phyloP scores from a whole-genome alignment of 2,797 vertebrate genomes.

The Gorsachius magnificus region DNA sequence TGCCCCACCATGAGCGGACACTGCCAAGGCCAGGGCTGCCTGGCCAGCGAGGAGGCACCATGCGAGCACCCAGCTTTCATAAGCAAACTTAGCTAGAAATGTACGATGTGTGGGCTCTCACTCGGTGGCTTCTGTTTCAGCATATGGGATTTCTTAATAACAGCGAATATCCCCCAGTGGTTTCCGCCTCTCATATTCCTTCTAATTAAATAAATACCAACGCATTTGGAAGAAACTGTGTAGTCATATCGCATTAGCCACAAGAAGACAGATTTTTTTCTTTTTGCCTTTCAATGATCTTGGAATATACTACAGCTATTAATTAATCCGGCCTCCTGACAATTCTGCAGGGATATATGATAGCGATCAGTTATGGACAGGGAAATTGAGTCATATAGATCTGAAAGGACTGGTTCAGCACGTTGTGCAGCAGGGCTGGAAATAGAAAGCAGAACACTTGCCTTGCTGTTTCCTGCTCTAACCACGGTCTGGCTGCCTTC shows the following conservation, averaged over 20 bases:
- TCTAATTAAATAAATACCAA: slow-evolving; percentile 55
- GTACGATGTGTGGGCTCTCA: background rate
- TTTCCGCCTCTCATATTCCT: background rate
- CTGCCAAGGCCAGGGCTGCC: background rate
- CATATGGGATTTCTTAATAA: slow-evolving; percentile 11
- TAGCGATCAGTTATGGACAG: background rate
- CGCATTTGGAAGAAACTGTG: background rate
- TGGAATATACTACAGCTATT: background rate
- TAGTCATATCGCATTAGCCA: background rate
- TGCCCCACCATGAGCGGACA: fast-evolving
- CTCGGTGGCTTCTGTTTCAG: slow-evolving; percentile 13
- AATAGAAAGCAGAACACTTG: background rate
- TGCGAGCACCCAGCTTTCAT: background rate
- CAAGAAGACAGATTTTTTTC: background rate
- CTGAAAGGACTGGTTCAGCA: background rate
- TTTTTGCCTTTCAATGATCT: background rate
- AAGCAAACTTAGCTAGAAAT: background rate
- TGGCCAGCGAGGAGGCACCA: fast-evolving
- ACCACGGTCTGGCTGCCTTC: background rate
- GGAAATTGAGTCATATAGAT: background rate
- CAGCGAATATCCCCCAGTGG: background rate
- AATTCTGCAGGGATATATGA: background rate
- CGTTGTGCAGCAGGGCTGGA: background rate
- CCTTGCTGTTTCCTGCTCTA: background rate
- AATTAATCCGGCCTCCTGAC: background rate